These are phyloP conservation scores for Alosa sapidissima DNA, from an alignment of 2,797 vertebrate genomes.

Conservation along the genomic window DNA sequence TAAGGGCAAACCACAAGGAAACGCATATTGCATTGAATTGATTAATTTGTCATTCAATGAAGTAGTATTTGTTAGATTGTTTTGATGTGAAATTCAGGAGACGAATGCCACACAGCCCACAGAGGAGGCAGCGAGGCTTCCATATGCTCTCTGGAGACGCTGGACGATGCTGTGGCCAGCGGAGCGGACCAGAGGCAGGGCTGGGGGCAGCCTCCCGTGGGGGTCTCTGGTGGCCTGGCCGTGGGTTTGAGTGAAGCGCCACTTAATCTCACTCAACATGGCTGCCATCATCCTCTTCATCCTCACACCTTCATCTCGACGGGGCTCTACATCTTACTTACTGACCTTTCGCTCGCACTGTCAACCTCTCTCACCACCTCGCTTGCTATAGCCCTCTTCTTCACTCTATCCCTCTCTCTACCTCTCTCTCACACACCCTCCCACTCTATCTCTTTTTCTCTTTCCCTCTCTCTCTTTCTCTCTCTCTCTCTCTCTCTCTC, in stretches of 20 bases:
- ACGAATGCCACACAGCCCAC: background rate
- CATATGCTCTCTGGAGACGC: background rate
- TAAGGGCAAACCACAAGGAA: background rate
- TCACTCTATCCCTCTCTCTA: background rate
- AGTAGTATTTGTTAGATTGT: background rate
- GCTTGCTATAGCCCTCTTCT: background rate
- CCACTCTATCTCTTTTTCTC: background rate
- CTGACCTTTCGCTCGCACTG: slow-evolving; percentile 2
- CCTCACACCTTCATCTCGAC: slow-evolving; percentile 34
- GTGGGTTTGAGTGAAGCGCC: slow-evolving; percentile 52
- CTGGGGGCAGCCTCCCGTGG: background rate
- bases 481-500: background rate
- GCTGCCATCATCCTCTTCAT: slow-evolving; percentile 46
- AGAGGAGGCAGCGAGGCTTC: background rate
- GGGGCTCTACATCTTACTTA: slow-evolving; percentile 42
- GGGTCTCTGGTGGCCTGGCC: background rate
- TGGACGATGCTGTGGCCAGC: background rate
- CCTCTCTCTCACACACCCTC: background rate
- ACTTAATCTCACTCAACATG: slow-evolving; percentile 68
- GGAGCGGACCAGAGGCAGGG: slow-evolving; percentile 21
- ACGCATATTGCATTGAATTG: no score
- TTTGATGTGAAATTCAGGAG: background rate
- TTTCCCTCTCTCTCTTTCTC: background rate
- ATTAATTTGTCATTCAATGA: no score
- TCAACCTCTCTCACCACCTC: background rate